Evolutionary conservation across 1,140 invertebrate genomes (phyloP).

Genomic region (Cydia amplana): DNA sequence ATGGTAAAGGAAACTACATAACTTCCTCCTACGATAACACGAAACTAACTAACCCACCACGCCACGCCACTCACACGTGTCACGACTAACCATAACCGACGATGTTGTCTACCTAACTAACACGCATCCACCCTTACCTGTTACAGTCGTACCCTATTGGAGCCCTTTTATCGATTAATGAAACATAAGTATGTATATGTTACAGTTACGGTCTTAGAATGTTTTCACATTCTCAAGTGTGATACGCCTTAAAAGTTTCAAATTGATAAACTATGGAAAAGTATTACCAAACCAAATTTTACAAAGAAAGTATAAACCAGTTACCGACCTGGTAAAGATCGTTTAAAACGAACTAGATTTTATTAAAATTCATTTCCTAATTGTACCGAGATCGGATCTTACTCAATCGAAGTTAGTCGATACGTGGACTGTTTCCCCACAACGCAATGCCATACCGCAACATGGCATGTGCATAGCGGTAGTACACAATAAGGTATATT

Average conservation of each 20-base stretch:
- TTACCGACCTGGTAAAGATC: too few species aligned
- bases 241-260: too few species aligned
- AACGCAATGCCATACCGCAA: neutral
- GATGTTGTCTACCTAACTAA: constrained; percentile 13
- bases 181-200: too few species aligned
- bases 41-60: neutral
- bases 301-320: too few species aligned
- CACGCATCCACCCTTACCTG: constrained; percentile 1
- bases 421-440: neutral
- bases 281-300: too few species aligned
- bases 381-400: too few species aligned
- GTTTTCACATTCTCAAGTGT: too few species aligned
- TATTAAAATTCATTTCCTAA: too few species aligned
- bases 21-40: neutral
- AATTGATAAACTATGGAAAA: too few species aligned
- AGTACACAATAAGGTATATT: neutral
- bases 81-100: constrained; percentile 13
- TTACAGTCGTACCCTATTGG: neutral
- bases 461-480: neutral
- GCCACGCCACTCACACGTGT: neutral
- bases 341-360: too few species aligned
- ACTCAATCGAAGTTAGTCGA: too few species aligned
- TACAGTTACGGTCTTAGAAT: too few species aligned
- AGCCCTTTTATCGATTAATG: constrained; percentile 5
- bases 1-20: neutral